Percentiles rank a stretch among this genome's conserved stretches.
phyloP scores from a whole-genome alignment of 2,888 invertebrate genomes.

The Eupithecia vulgata region DNA sequence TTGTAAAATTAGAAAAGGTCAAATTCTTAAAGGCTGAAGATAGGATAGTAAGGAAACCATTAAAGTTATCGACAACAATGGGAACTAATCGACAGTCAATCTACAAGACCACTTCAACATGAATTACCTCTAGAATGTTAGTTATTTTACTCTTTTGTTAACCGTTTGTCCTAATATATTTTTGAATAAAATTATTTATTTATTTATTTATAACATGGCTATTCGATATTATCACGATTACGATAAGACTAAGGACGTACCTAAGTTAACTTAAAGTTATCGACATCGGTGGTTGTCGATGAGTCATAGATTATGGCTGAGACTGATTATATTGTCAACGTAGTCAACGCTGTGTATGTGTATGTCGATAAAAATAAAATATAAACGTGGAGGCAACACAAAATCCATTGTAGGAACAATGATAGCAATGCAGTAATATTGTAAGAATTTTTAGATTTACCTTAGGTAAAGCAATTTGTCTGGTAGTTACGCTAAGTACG shows the following conservation, averaged over 20 bases:
- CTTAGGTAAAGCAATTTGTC: background rate
- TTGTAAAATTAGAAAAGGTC: no score
- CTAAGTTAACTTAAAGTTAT: constrained; percentile 40
- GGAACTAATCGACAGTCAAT: constrained; percentile 80
- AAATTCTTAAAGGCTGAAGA: no score
- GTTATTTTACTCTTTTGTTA: no score
- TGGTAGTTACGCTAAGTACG: background rate
- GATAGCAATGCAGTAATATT: background rate
- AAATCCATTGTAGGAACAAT: background rate
- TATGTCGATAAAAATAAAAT: constrained; percentile 69
- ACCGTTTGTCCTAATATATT: no score
- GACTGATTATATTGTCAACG: no score
- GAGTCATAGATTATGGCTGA: background rate
- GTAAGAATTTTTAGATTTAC: background rate
- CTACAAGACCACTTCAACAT: background rate
- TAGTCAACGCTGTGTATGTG: no score
- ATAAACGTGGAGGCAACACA: constrained; percentile 18
- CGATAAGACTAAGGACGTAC: constrained; percentile 48
- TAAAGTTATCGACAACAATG: constrained; percentile 62
- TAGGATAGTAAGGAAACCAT: no score
- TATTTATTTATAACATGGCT: no score
- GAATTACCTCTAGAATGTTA: no score
- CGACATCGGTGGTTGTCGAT: constrained; percentile 81
- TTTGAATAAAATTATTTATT: no score
- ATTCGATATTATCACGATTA: background rate